phyloP scores from a whole-genome alignment of 2,797 vertebrate species.

The Neosilurus mollespiculum region DNA sequence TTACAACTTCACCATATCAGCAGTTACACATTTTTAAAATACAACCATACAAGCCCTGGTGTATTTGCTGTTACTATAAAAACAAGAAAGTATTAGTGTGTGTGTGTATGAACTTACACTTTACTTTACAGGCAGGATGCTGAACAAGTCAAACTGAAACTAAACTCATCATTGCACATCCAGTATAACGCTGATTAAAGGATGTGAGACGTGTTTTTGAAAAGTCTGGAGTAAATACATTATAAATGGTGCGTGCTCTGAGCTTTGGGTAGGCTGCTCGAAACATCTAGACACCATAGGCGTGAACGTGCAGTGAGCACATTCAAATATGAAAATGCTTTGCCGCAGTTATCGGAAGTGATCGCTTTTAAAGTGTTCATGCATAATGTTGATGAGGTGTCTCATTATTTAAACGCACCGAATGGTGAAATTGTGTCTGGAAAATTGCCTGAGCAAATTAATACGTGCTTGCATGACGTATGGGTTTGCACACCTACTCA shows the following conservation, averaged over 20 bases:
- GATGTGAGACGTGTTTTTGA: neutral
- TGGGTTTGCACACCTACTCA: neutral
- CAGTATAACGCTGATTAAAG: neutral
- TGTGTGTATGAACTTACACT: neutral
- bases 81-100: neutral
- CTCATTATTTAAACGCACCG: slow-evolving; percentile 4
- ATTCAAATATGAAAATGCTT: neutral
- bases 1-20: neutral
- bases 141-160: neutral
- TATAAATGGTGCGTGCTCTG: neutral
- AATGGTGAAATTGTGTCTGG: slow-evolving; percentile 12
- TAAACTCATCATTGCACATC: slow-evolving; percentile 10
- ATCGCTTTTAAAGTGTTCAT: neutral
- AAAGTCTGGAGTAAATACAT: neutral
- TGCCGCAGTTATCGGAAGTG: neutral
- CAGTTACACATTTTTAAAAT: neutral
- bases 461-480: neutral
- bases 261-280: neutral
- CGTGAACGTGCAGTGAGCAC: neutral
- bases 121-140: neutral
- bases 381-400: slow-evolving; percentile 3
- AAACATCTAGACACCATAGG: neutral
- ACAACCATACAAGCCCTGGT: neutral
- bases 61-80: neutral
- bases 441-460: neutral